Evolutionary conservation across 1,140 invertebrate genomes (phyloP).

Genomic region (Megalopta genalis): DNA sequence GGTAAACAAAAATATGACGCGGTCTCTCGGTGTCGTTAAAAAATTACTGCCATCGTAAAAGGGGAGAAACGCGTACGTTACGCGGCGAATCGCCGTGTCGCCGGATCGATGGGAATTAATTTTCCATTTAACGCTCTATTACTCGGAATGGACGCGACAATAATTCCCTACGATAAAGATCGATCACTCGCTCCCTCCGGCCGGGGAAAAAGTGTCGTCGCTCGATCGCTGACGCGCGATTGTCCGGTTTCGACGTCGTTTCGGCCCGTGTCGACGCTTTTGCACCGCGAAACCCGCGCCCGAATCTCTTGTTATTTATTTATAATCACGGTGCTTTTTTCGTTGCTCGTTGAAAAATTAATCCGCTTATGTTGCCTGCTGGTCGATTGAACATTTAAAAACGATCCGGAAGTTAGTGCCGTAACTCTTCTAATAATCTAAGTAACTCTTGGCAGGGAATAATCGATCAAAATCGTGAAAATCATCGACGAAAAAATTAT

Average conservation of each 20-base stretch:
- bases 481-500: no score
- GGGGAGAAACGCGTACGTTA: constrained; percentile 9
- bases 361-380: no score
- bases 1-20: constrained; percentile 57
- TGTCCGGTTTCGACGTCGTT: neutral
- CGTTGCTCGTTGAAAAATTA: no score
- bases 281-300: neutral
- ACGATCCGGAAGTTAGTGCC: no score
- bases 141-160: constrained; percentile 5
- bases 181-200: neutral
- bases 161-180: constrained; percentile 14
- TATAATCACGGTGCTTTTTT: no score
- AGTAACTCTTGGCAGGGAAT: no score
- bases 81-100: constrained; percentile 19
- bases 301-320: no score
- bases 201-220: neutral
- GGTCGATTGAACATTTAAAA: no score
- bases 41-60: constrained; percentile 52
- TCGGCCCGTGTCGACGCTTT: neutral
- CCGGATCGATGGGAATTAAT: constrained; percentile 56
- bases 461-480: no score
- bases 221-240: neutral
- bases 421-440: no score
- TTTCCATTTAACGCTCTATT: constrained; percentile 51
- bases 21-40: constrained; percentile 63